phyloP scores from a whole-genome alignment of 1,140 invertebrate genomes.

The Phortica variegata region DNA sequence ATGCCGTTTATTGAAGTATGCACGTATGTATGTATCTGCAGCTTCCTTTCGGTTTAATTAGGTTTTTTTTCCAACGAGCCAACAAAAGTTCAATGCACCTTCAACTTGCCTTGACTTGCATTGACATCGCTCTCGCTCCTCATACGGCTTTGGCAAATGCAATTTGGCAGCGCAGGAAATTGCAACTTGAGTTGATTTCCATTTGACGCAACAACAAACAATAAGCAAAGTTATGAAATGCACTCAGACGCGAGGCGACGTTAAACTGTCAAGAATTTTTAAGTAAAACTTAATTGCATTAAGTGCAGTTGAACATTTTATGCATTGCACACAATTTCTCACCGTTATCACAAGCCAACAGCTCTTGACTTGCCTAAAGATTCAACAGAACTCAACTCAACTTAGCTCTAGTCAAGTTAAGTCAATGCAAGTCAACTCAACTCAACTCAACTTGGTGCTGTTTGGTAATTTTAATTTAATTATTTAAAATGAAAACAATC shows the following conservation, averaged over 20 bases:
- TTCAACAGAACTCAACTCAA: background rate
- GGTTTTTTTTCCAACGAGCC: background rate
- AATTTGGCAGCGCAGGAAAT: too few relatives aligned
- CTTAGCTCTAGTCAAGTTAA: too few relatives aligned
- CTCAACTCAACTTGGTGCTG: background rate
- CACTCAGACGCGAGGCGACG: background rate
- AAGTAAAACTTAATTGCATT: constrained; percentile 36
- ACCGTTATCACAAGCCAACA: too few relatives aligned
- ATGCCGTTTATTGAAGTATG: too few relatives aligned
- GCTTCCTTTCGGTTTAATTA: background rate
- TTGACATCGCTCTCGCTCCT: too few relatives aligned
- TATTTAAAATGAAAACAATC: constrained; percentile 53
- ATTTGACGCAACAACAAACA: too few relatives aligned
- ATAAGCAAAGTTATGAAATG: too few relatives aligned
- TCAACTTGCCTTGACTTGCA: too few relatives aligned
- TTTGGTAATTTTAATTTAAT: constrained; percentile 44
- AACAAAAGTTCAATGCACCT: constrained; percentile 29
- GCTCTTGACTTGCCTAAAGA: too few relatives aligned
- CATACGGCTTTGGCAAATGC: too few relatives aligned
- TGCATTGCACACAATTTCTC: too few relatives aligned
- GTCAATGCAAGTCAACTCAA: background rate
- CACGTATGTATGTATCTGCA: constrained; percentile 12
- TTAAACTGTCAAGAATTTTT: background rate
- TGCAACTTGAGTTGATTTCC: too few relatives aligned
- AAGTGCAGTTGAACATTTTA: constrained; percentile 10